These are phyloP conservation scores for Danio choprae DNA, from an alignment of 2,797 vertebrate species.

Conservation along the genomic window DNA sequence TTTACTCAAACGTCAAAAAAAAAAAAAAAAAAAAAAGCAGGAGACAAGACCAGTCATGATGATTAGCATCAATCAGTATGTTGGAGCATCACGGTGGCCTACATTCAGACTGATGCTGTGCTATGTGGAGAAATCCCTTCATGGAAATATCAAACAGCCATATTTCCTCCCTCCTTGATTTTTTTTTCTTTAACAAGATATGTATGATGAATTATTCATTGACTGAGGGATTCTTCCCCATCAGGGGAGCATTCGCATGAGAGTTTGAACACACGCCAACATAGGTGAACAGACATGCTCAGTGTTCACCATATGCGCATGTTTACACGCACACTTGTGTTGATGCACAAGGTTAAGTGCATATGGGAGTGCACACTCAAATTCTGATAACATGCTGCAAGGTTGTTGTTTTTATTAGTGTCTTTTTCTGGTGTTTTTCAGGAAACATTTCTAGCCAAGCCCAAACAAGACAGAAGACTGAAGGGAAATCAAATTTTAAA, in stretches of 20 bases:
- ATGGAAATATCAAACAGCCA: constrained; percentile 63
- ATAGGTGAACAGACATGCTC: constrained; percentile 34
- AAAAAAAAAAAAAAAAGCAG: constrained; percentile 21
- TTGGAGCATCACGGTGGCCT: constrained; percentile 43
- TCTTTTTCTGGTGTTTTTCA: neutral
- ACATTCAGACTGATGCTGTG: constrained; percentile 23
- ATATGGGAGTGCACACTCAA: neutral
- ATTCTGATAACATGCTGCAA: neutral
- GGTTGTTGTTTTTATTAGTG: neutral
- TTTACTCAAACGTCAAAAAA: neutral
- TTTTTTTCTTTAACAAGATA: constrained; percentile 57
- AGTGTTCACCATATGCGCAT: constrained; percentile 40
- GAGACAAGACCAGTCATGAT: constrained; percentile 38
- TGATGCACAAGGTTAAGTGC: constrained; percentile 12
- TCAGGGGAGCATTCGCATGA: constrained; percentile 36
- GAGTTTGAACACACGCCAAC: constrained; percentile 53
- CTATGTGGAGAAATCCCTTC: constrained; percentile 50
- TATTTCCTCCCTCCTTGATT: constrained; percentile 60
- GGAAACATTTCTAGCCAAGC: neutral
- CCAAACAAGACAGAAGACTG: neutral
- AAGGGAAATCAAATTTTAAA: neutral
- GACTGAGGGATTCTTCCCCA: constrained; percentile 56
- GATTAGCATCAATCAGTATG: constrained; percentile 40
- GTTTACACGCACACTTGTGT: constrained; percentile 16
- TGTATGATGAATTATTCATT: constrained; percentile 72